phyloP scores from a whole-genome alignment of 2,888 invertebrate genomes.

The Flabesymbios commensalis region DNA sequence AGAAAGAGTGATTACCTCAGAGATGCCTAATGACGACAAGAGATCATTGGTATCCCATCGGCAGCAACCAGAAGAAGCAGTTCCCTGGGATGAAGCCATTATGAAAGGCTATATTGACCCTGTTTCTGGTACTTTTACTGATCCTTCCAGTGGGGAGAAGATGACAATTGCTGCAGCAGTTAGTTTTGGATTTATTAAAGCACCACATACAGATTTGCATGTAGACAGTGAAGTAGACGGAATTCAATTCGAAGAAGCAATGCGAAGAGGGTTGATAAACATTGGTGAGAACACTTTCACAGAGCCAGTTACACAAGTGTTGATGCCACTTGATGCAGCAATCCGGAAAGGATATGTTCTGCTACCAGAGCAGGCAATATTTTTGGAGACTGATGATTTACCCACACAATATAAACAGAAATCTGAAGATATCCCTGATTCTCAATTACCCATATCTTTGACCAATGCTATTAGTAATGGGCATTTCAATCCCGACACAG shows the following conservation, averaged over 20 bases:
- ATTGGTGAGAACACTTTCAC: conserved; percentile 32
- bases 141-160: conserved; percentile 70
- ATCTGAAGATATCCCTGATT: neutral
- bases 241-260: conserved; percentile 37
- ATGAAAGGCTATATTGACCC: conserved; percentile 78
- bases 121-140: conserved; percentile 62
- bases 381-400: neutral
- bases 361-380: conserved; percentile 22
- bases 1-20: neutral
- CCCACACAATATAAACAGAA: neutral
- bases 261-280: conserved; percentile 35
- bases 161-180: conserved; percentile 28
- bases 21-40: too few relatives aligned
- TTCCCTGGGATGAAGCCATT: conserved; percentile 83
- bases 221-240: conserved; percentile 29
- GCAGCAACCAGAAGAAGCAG: conserved; percentile 31
- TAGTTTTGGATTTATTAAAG: conserved; percentile 23
- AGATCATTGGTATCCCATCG: neutral
- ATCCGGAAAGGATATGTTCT: conserved; percentile 36
- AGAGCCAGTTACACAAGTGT: conserved; percentile 41
- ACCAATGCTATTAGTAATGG: conserved; percentile 55
- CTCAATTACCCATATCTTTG: neutral
- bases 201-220: conserved; percentile 15
- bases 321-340: conserved; percentile 39
- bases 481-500: conserved; percentile 79